These are phyloP conservation scores for Grantiella picta DNA, from an alignment of 2,113 vertebrate species.

Conservation along the genomic window DNA sequence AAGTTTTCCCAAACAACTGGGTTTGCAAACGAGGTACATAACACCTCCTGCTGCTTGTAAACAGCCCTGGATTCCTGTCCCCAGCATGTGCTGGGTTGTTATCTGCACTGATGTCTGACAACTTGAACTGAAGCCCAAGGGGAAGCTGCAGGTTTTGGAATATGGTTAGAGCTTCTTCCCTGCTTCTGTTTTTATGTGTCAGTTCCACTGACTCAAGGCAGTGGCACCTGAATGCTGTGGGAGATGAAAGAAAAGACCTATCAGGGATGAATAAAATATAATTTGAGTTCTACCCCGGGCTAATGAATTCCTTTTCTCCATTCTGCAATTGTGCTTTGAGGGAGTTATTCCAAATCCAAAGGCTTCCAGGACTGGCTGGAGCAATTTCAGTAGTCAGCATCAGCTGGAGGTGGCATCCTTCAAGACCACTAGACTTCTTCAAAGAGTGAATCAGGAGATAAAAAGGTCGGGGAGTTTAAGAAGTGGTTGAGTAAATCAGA, in stretches of 20 bases:
- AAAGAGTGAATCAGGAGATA: conserved; percentile 1
- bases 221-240: conserved; percentile 15
- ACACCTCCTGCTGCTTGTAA: conserved; percentile 19
- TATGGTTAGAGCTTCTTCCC: background rate
- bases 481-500: conserved; percentile 9
- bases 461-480: background rate
- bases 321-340: background rate
- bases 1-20: conserved; percentile 29
- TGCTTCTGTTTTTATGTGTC: background rate
- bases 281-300: background rate
- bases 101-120: conserved; percentile 29
- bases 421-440: conserved; percentile 40
- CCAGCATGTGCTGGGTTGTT: conserved; percentile 29
- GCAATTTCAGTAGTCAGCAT: conserved; percentile 9
- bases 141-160: background rate
- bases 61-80: conserved; percentile 14
- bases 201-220: background rate
- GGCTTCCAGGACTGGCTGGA: background rate
- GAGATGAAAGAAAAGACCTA: conserved; percentile 25
- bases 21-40: conserved; percentile 30
- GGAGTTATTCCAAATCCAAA: background rate
- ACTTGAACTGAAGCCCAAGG: background rate
- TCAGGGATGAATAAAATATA: conserved; percentile 23
- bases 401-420: conserved; percentile 8
- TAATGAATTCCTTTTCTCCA: conserved; percentile 9